These are phyloP conservation scores for Cavia aperea DNA, from an alignment of 2,113 vertebrate species.

Conservation along the genomic window DNA sequence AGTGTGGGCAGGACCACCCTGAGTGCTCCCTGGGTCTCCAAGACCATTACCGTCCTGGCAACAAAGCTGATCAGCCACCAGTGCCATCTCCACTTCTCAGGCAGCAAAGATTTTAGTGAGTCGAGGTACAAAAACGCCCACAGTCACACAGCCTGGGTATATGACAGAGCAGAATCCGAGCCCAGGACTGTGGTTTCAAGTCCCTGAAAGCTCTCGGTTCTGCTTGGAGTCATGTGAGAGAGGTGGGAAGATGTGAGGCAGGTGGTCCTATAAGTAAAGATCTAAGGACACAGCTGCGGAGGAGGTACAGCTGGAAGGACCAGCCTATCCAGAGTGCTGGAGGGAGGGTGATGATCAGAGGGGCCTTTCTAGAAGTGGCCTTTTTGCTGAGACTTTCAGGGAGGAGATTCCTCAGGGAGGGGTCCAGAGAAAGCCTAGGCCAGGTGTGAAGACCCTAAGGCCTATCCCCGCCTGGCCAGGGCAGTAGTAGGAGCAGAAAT, in stretches of 20 bases:
- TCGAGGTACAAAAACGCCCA: neutral
- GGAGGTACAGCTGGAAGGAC: neutral
- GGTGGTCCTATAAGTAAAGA: neutral
- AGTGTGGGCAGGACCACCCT: no score
- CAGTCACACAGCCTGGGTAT: neutral
- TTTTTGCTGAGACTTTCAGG: neutral
- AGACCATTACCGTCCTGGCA: neutral
- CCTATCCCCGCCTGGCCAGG: neutral
- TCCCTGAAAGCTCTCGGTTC: neutral
- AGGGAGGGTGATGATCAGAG: neutral
- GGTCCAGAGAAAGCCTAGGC: neutral
- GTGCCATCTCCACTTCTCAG: neutral
- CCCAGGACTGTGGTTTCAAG: neutral
- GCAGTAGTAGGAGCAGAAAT: neutral
- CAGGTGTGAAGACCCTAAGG: neutral
- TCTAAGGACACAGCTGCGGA: neutral
- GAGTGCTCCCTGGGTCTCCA: neutral
- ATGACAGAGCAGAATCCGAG: neutral
- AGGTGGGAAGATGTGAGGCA: neutral
- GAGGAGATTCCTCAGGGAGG: neutral
- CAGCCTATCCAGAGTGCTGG: neutral
- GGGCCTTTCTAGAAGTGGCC: neutral
- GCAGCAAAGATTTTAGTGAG: neutral
- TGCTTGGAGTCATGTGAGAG: neutral
- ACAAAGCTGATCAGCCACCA: fast-evolving